Evolutionary conservation across 1,140 invertebrate genomes (phyloP).

Genomic region (Orchesella cincta): DNA sequence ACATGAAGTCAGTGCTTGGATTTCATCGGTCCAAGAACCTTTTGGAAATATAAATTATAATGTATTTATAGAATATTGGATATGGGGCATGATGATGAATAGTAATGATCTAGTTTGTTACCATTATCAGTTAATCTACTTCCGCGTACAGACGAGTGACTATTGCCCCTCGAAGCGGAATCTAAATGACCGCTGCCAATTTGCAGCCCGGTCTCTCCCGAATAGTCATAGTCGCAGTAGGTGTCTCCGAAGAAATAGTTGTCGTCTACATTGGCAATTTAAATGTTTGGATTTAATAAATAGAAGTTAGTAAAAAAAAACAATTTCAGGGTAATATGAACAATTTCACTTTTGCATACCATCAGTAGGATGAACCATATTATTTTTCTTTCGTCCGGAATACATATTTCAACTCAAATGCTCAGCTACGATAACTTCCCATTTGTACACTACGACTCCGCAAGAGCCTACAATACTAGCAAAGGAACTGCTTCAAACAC

Average conservation of each 20-base stretch:
- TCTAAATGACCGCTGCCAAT: neutral
- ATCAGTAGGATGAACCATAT: conserved; percentile 18
- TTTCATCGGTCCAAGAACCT: conserved; percentile 29
- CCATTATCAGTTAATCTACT: too few relatives aligned
- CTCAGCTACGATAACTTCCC: neutral
- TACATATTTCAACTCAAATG: neutral
- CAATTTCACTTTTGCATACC: neutral
- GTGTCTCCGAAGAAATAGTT: conserved; percentile 17
- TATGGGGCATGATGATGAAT: neutral
- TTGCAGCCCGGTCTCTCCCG: neutral
- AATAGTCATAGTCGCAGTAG: conserved; percentile 4
- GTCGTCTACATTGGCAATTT: too few relatives aligned
- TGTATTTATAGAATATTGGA: too few relatives aligned
- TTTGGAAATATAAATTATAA: too few relatives aligned
- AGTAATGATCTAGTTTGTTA: neutral
- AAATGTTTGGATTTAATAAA: neutral
- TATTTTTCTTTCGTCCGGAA: conserved; percentile 15
- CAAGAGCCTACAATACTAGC: too few relatives aligned
- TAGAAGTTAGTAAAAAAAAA: neutral
- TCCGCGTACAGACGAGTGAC: too few relatives aligned
- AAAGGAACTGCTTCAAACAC: neutral
- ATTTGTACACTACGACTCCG: too few relatives aligned
- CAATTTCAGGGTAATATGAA: neutral
- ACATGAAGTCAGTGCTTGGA: conserved; percentile 24
- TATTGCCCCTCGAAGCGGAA: too few relatives aligned